phyloP scores from a whole-genome alignment of 2,888 invertebrate species.

The Xestia xanthographa region DNA sequence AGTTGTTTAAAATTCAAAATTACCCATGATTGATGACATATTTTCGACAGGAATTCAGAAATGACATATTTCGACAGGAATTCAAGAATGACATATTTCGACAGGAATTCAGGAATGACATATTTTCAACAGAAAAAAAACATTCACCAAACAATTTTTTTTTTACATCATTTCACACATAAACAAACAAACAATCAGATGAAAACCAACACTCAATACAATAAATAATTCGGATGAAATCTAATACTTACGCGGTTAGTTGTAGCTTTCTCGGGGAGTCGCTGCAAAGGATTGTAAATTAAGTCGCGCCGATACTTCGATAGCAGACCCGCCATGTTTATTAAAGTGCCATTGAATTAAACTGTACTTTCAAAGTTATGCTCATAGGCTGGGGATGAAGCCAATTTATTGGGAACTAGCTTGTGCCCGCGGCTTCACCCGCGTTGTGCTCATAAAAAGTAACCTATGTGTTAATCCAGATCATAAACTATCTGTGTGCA shows the following conservation, averaged over 20 bases:
- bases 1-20: no score
- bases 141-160: no score
- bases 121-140: neutral
- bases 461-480: no score
- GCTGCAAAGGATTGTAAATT: slow-evolving; percentile 52
- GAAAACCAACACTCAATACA: slow-evolving; percentile 32
- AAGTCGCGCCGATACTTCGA: slow-evolving; percentile 50
- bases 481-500: no score
- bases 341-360: slow-evolving; percentile 63
- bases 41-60: neutral
- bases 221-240: slow-evolving; percentile 66
- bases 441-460: no score
- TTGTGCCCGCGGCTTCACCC: no score
- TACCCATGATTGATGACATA: neutral
- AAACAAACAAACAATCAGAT: slow-evolving; percentile 23
- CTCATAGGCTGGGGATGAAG: slow-evolving; percentile 31
- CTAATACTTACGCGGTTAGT: slow-evolving; percentile 45
- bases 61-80: neutral
- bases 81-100: no score
- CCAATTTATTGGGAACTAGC: slow-evolving; percentile 30
- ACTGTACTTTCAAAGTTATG: slow-evolving; percentile 58
- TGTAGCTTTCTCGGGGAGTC: slow-evolving; percentile 59
- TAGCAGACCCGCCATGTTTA: slow-evolving; percentile 59
- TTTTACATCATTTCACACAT: neutral
- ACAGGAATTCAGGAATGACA: neutral